Conservation (phyloP, 35 echinoderm and acorn worm genomes). For the Anneissia japonica region DNA sequence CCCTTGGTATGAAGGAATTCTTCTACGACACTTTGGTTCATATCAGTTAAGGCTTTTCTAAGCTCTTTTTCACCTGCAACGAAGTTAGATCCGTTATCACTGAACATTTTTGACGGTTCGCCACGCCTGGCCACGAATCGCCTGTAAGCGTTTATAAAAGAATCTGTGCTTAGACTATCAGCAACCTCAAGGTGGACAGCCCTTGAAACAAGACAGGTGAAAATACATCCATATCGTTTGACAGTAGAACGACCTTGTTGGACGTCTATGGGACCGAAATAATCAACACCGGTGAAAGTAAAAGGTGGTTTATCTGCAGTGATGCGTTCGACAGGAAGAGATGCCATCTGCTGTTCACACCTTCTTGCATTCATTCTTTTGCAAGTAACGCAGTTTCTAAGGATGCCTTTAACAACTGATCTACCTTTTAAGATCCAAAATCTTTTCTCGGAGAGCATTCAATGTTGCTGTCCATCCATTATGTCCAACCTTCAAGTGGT, state of each 20-base stretch:
- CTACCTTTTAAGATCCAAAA: conserved; percentile 43
- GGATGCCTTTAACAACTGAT: conserved; percentile 8
- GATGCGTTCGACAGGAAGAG: background rate
- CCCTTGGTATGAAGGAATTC: background rate
- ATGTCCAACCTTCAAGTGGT: conserved; percentile 28
- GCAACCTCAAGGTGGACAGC: conserved; percentile 32
- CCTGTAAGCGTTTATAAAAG: conserved; percentile 21
- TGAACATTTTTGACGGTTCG: background rate
- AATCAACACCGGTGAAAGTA: conserved; percentile 17
- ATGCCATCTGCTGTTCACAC: conserved; percentile 22
- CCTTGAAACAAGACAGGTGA: conserved; percentile 4
- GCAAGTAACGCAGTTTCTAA: conserved; percentile 17
- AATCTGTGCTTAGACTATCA: conserved; percentile 17
- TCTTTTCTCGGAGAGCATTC: conserved; percentile 12
- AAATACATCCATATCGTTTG: conserved; percentile 28
- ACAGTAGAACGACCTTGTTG: background rate
- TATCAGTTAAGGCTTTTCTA: background rate
- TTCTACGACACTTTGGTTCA: conserved; percentile 8
- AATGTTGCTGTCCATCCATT: conserved; percentile 15
- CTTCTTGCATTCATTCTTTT: background rate
- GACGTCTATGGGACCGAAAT: conserved; percentile 29
- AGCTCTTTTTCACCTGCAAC: background rate
- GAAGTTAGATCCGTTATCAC: background rate
- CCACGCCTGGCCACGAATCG: conserved; percentile 26
- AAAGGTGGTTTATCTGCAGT: conserved; percentile 26